Conservation (phyloP, 2,888 invertebrate genomes). For the Automeris io region DNA sequence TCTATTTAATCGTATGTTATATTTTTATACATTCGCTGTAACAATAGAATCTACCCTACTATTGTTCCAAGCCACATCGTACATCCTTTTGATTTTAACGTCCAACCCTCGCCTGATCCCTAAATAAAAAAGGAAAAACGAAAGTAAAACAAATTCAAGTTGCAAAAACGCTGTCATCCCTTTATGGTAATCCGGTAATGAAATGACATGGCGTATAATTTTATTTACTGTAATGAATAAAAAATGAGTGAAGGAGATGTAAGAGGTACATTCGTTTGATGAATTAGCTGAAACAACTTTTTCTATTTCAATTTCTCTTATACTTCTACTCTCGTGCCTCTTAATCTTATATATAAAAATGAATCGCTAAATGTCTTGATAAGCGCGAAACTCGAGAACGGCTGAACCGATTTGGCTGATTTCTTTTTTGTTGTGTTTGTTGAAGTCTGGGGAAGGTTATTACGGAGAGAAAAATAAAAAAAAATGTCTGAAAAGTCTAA, state of each 20-base stretch:
- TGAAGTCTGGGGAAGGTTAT: too few species aligned
- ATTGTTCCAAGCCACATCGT: not conserved
- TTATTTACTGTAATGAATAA: slow-evolving; percentile 44
- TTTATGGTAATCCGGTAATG: slow-evolving; percentile 36
- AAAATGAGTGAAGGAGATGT: slow-evolving; percentile 28
- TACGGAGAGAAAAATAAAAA: too few species aligned
- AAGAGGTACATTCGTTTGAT: slow-evolving; percentile 11
- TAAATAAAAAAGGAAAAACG: slow-evolving; percentile 1
- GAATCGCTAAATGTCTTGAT: too few species aligned
- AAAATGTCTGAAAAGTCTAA: too few species aligned
- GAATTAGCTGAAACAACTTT: slow-evolving; percentile 7
- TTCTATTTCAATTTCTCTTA: not conserved
- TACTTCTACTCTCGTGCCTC: not conserved
- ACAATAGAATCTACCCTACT: too few species aligned
- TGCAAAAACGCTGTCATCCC: slow-evolving; percentile 21
- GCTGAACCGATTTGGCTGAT: too few species aligned
- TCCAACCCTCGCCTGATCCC: not conserved
- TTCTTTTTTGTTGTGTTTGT: too few species aligned
- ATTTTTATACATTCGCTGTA: too few species aligned
- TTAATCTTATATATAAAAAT: not conserved
- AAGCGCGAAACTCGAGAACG: too few species aligned
- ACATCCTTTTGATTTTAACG: not conserved
- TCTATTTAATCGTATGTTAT: too few species aligned
- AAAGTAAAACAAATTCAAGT: slow-evolving; percentile 4
- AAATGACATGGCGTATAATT: slow-evolving; percentile 42